Percentiles rank a stretch among this genome's conserved stretches.
Evolutionary conservation across 2,888 invertebrate species (phyloP).

Genomic region (Apotomis capreana): DNA sequence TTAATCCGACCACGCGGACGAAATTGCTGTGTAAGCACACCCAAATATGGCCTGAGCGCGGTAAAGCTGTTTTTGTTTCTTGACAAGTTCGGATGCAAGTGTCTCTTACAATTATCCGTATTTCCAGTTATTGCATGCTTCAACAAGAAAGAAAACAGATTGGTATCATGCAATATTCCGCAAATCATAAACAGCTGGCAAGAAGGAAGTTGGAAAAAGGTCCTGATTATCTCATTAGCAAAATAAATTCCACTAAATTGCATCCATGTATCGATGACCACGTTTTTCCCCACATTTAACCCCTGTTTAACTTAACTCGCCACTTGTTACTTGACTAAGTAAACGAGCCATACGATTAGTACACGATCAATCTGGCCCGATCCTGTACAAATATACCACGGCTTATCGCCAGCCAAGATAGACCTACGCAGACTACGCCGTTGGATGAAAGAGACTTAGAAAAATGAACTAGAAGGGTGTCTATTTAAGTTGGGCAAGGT

Average conservation of each 20-base stretch:
- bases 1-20: too few species aligned
- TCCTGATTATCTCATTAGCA: neutral
- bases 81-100: too few species aligned
- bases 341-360: constrained; percentile 33
- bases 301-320: constrained; percentile 29
- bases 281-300: constrained; percentile 16
- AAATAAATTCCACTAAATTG: neutral
- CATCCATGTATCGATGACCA: neutral
- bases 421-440: neutral
- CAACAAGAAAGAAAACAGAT: too few species aligned
- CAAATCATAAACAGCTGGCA: too few species aligned
- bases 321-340: constrained; percentile 37
- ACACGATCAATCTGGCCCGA: constrained; percentile 24
- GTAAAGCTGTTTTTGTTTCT: too few species aligned
- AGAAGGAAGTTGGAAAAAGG: too few species aligned
- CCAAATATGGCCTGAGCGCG: too few species aligned
- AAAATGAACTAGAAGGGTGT: neutral
- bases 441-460: neutral
- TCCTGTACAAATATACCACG: constrained; percentile 20
- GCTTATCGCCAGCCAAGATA: neutral
- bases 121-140: too few species aligned
- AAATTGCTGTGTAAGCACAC: too few species aligned
- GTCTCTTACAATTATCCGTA: too few species aligned
- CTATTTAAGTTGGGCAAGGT: neutral
- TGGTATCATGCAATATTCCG: too few species aligned